Evolutionary conservation across 2,888 invertebrate genomes (phyloP).

Genomic region (Dryobotodes eremita): DNA sequence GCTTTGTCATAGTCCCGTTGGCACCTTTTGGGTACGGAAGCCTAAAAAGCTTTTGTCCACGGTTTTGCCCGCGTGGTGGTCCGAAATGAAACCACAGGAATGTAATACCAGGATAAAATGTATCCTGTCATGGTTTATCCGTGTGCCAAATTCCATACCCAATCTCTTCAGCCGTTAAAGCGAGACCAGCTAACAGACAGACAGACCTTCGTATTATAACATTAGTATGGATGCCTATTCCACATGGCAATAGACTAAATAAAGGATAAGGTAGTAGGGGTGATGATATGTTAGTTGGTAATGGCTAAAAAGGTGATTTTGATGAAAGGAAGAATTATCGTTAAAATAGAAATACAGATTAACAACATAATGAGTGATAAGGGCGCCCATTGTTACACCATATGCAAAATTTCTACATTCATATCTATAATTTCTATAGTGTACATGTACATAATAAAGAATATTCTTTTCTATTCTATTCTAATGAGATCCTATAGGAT

Average conservation of each 20-base stretch:
- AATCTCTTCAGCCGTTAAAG: background rate
- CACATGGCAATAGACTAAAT: background rate
- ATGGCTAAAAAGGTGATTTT: background rate
- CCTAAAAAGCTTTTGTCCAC: background rate
- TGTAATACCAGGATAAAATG: background rate
- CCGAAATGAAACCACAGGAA: background rate
- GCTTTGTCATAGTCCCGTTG: too few species aligned
- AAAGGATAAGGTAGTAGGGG: too few species aligned
- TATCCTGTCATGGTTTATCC: background rate
- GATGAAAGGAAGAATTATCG: background rate
- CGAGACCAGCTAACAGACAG: background rate
- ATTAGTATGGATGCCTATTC: conserved; percentile 3
- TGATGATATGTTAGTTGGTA: background rate
- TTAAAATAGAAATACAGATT: background rate
- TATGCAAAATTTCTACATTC: too few species aligned
- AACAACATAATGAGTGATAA: background rate
- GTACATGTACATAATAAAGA: too few species aligned
- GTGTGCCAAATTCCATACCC: background rate
- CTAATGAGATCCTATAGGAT: too few species aligned
- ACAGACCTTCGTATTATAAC: background rate
- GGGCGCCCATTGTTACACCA: too few species aligned
- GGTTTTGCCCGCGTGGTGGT: background rate
- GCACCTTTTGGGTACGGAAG: too few species aligned
- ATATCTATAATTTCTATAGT: too few species aligned
- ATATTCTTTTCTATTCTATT: too few species aligned